Percentiles rank a stretch among this genome's conserved stretches.
Conservation (phyloP, 2,113 vertebrate genomes). For the Trachemys scripta region DNA sequence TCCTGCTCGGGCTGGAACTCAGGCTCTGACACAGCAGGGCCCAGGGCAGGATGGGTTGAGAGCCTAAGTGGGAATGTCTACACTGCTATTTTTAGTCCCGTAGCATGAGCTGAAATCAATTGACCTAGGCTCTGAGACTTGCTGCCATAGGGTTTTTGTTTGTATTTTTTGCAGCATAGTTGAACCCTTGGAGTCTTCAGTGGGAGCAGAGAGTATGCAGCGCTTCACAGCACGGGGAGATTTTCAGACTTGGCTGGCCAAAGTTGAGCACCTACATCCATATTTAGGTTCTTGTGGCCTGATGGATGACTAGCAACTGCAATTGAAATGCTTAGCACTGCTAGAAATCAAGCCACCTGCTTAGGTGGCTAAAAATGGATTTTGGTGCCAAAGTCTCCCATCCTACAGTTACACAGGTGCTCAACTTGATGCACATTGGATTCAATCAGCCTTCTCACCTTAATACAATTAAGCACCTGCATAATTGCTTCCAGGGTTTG, state of each 20-base stretch:
- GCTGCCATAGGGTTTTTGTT: not conserved
- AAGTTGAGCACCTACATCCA: not conserved
- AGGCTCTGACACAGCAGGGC: not conserved
- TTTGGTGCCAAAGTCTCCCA: not conserved
- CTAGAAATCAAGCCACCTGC: not conserved
- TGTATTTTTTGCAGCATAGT: not conserved
- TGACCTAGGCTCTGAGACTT: not conserved
- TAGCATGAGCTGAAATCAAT: not conserved
- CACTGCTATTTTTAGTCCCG: too few species aligned
- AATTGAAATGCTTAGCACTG: not conserved
- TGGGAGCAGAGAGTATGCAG: not conserved
- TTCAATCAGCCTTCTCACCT: not conserved
- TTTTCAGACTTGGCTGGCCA: not conserved
- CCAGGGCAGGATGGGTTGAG: not conserved
- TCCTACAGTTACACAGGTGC: not conserved
- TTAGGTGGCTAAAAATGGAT: not conserved
- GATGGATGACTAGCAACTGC: not conserved
- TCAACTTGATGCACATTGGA: not conserved
- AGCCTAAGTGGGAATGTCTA: not conserved
- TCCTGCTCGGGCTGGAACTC: not conserved
- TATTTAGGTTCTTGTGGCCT: not conserved
- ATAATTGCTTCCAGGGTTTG: not conserved
- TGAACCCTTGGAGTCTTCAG: not conserved
- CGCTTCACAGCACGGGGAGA: not conserved
- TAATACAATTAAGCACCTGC: not conserved